Conservation (phyloP, 2,888 invertebrate genomes). For the Drosophila pseudotalamancana region DNA sequence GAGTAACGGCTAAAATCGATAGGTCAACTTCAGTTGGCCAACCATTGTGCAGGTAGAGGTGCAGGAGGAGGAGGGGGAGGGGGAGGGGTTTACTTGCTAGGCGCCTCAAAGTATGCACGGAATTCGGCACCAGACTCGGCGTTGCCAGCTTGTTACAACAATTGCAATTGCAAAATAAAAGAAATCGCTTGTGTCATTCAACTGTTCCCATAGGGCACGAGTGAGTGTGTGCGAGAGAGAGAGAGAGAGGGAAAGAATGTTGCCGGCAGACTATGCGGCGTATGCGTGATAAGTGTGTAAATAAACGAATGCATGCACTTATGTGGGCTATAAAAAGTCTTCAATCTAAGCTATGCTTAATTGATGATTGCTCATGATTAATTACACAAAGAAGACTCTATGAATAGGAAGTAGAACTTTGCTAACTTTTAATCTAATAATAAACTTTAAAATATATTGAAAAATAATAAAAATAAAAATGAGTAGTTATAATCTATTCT, state of each 20-base stretch:
- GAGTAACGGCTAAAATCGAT: conserved; percentile 43
- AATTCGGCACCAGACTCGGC: neutral
- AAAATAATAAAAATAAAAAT: too few species aligned
- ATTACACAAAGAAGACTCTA: too few species aligned
- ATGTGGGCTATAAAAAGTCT: neutral
- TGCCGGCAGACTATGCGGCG: conserved; percentile 59
- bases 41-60: neutral
- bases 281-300: conserved; percentile 46
- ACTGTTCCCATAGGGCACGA: neutral
- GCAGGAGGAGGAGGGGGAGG: too few species aligned
- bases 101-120: conserved; percentile 38
- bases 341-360: too few species aligned
- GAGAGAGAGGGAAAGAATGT: conserved; percentile 5
- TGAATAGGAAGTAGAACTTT: too few species aligned
- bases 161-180: neutral
- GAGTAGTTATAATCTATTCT: too few species aligned
- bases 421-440: too few species aligned
- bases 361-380: too few species aligned
- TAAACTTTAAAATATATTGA: too few species aligned
- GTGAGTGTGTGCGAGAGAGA: neutral
- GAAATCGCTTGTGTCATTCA: conserved; percentile 18
- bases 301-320: neutral
- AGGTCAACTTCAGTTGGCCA: conserved; percentile 48
- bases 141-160: neutral
- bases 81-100: neutral